These are phyloP conservation scores for Galeruca laticollis DNA, from an alignment of 2,888 invertebrate species.

Conservation along the genomic window DNA sequence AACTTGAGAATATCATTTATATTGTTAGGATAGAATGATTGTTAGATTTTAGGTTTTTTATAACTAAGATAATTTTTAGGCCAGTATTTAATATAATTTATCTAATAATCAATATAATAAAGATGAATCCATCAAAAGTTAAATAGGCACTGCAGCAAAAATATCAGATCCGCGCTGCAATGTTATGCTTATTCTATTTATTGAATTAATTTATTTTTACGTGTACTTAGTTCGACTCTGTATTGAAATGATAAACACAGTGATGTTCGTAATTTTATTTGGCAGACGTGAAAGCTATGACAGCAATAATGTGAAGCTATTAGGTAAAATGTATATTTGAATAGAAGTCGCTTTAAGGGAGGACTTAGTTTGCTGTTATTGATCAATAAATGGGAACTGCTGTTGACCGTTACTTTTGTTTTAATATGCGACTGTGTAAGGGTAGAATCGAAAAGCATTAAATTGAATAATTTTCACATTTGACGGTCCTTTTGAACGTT, in stretches of 20 bases:
- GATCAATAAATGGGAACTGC: constrained; percentile 60
- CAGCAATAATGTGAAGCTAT: constrained; percentile 61
- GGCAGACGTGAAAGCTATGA: constrained; percentile 53
- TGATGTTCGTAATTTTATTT: constrained; percentile 46
- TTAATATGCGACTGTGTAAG: constrained; percentile 38
- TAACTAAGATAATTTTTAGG: too few species aligned
- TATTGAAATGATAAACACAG: constrained; percentile 24
- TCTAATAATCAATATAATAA: too few species aligned
- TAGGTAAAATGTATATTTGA: constrained; percentile 59
- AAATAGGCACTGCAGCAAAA: too few species aligned
- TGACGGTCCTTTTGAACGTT: constrained; percentile 32
- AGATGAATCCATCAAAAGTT: too few species aligned
- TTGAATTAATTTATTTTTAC: too few species aligned
- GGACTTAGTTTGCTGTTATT: constrained; percentile 46
- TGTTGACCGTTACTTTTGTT: constrained; percentile 58
- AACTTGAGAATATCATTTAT: too few species aligned
- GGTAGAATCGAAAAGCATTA: constrained; percentile 40
- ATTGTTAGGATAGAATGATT: too few species aligned
- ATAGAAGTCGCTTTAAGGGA: constrained; percentile 55
- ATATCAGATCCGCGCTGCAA: too few species aligned
- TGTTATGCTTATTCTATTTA: too few species aligned
- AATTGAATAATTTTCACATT: constrained; percentile 54
- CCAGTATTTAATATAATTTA: too few species aligned
- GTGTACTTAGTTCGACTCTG: not conserved
- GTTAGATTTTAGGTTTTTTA: too few species aligned